Evolutionary conservation across 1,140 invertebrate species (phyloP), one percentile per base, ranked within the genome.

Genomic region (Sweltsa coloradensis): DNA sequence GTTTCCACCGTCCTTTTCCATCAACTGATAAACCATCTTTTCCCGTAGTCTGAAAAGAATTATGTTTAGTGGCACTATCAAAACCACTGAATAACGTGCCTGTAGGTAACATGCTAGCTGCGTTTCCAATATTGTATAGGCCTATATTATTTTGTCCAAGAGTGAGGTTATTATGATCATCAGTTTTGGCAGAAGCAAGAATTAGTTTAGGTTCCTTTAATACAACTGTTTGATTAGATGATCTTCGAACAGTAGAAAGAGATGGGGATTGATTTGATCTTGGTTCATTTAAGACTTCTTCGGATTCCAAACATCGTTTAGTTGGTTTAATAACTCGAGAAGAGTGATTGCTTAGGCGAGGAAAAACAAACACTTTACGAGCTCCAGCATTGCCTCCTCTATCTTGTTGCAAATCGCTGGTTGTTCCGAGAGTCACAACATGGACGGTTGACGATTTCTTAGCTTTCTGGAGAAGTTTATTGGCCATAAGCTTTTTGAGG

Each of bases 281-380:
- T n/a, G n/a, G n/a, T n/a, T 47, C 37, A 26, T 26, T 36, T 16
- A 40, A 18, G 22, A 39, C 34, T 36, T 68, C 66, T 34, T 63
- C 54, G 45, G 82, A 76, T 57, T 89, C 85, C 31, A 90, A 75
- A 55, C 91, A 85, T 54, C 82, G 73, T 65, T 89, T 92, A 57
- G 88, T 89, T 19, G 88, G 87, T 63, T 88, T 91, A 41, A 91
- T 91, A 37, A 88, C 81, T 45, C 88, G 70, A 0, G 85, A 89
- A n/a, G 87, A 91, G 58, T 89, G 80, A n/a, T 76, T 82, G 71
- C 87, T 90, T 52, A 84, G 75, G 21, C 81, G 75, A 13, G 88
- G 88, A 41, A 91, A 64, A 26, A 89, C 75, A 74, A 90, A 91
- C 61, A n/a, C n/a, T n/a, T 81, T 82, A 50, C 76, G 71, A 34